Percentiles rank a stretch among this genome's conserved stretches.
Conservation (phyloP, 2,797 vertebrate genomes). For the Cyprinodon diabolis region DNA sequence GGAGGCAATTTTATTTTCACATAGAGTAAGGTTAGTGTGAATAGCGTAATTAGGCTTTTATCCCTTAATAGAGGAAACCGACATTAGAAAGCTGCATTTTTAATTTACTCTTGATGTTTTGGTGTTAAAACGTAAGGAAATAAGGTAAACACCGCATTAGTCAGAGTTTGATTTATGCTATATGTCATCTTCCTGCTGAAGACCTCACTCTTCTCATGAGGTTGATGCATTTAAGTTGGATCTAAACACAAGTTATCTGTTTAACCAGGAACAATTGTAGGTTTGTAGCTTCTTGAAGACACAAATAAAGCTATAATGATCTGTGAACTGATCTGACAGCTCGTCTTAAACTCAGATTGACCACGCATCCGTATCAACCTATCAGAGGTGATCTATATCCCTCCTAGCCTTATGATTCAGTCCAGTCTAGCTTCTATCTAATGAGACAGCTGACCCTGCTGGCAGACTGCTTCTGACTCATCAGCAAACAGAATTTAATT, state of each 20-base stretch:
- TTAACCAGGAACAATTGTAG: neutral
- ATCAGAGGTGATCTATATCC: slow-evolving; percentile 31
- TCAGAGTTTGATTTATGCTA: neutral
- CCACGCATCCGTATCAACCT: slow-evolving; percentile 23
- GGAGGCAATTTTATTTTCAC: neutral
- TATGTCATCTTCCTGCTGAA: neutral
- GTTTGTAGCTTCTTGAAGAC: neutral
- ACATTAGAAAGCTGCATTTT: neutral
- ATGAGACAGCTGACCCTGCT: slow-evolving; percentile 56
- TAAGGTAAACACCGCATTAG: neutral
- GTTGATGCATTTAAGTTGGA: neutral
- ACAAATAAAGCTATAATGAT: neutral
- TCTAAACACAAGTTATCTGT: neutral
- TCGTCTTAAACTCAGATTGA: slow-evolving; percentile 16
- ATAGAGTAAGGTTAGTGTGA: too few species aligned
- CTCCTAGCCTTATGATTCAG: slow-evolving; percentile 16
- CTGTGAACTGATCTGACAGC: slow-evolving; percentile 5
- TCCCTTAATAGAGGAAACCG: neutral
- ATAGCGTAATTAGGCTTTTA: neutral
- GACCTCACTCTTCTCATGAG: neutral
- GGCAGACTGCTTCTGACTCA: slow-evolving; percentile 41
- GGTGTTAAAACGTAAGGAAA: neutral
- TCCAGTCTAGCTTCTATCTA: slow-evolving; percentile 36
- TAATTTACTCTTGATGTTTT: neutral
- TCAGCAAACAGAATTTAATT: slow-evolving; percentile 39